Conservation (phyloP, 92 coral and sea anemone species). For the Porites cylindrica region DNA sequence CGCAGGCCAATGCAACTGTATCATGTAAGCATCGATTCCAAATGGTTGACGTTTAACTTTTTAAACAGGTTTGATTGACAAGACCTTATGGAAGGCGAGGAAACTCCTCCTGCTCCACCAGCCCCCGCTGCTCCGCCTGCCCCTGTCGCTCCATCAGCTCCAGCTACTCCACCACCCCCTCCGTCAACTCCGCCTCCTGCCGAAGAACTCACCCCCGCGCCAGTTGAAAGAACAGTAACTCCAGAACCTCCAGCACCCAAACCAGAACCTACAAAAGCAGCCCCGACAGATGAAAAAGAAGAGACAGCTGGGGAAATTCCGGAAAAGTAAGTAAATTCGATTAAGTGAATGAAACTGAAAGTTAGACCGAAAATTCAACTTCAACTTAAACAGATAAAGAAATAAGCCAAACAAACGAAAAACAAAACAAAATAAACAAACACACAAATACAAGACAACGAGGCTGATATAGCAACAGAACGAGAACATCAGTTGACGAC, state of each 20-base stretch:
- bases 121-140: neutral
- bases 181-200: constrained; percentile 31
- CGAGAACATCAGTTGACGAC: too few relatives aligned
- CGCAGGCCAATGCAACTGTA: too few relatives aligned
- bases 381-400: too few relatives aligned
- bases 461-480: too few relatives aligned
- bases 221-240: constrained; percentile 25
- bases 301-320: constrained; percentile 16
- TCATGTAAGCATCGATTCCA: too few relatives aligned
- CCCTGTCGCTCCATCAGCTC: neutral
- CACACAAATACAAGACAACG: too few relatives aligned
- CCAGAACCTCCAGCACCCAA: constrained; percentile 22
- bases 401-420: too few relatives aligned
- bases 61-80: neutral
- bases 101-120: constrained; percentile 29
- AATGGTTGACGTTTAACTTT: neutral
- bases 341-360: too few relatives aligned
- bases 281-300: constrained; percentile 16
- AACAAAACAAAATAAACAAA: too few relatives aligned
- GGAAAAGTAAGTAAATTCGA: constrained; percentile 13
- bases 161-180: constrained; percentile 24
- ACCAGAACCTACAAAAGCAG: neutral
- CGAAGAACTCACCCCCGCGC: constrained; percentile 12
- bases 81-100: constrained; percentile 31
- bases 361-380: too few relatives aligned